Evolutionary conservation across 2,113 vertebrate species (phyloP).

Genomic region (Bos indicus): DNA sequence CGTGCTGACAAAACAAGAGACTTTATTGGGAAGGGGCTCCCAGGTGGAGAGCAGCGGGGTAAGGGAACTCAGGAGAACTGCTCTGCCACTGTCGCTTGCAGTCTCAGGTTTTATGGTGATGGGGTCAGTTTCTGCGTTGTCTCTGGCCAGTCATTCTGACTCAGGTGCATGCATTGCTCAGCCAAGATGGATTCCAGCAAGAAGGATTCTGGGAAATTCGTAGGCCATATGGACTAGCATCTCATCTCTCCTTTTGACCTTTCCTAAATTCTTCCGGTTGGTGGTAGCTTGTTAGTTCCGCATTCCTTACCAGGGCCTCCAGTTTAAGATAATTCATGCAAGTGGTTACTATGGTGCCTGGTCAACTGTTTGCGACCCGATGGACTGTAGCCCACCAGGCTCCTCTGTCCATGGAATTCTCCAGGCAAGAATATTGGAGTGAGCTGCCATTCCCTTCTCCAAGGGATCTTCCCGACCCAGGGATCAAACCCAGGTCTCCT

Average conservation of each 20-base stretch:
- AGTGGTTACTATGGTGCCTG: neutral
- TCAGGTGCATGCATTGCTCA: neutral
- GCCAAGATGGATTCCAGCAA: neutral
- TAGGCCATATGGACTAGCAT: neutral
- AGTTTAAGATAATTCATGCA: neutral
- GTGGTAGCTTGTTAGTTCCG: neutral
- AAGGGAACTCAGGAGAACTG: neutral
- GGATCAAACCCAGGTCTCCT: neutral
- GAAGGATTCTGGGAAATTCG: neutral
- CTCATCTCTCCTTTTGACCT: neutral
- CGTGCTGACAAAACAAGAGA: neutral
- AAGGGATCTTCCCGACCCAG: neutral
- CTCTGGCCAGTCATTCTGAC: neutral
- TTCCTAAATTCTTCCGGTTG: neutral
- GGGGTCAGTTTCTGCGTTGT: neutral
- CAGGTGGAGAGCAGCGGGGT: neutral
- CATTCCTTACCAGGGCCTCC: neutral
- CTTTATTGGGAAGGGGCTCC: neutral
- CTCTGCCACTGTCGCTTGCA: neutral
- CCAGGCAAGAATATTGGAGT: neutral
- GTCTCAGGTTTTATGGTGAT: neutral
- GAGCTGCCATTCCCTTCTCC: neutral
- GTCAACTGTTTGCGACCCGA: neutral
- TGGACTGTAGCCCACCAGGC: neutral
- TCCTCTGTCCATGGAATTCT: neutral